Evolutionary conservation across 2,888 invertebrate genomes (phyloP).

Genomic region (Amiota minor): DNA sequence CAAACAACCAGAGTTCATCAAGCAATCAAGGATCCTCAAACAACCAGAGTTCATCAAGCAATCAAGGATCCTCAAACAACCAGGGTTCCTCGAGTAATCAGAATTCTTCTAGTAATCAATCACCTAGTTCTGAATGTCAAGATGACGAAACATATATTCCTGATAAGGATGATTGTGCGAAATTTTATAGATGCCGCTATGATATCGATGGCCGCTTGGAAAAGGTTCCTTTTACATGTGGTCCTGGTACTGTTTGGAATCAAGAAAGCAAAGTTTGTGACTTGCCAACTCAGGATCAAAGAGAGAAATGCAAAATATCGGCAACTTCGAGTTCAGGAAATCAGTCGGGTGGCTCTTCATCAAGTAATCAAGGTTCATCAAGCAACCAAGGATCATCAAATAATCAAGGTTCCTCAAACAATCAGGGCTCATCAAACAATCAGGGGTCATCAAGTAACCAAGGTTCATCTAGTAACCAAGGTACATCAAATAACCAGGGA

Average conservation of each 20-base stretch:
- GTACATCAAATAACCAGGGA: slow-evolving; percentile 22
- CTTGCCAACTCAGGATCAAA: slow-evolving; percentile 66
- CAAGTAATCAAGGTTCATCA: slow-evolving; percentile 47
- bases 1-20: slow-evolving; percentile 41
- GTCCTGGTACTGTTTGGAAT: slow-evolving; percentile 77
- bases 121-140: slow-evolving; percentile 59
- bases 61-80: slow-evolving; percentile 40
- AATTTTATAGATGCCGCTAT: slow-evolving; percentile 77
- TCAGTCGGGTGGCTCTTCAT: slow-evolving; percentile 8
- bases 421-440: slow-evolving; percentile 38
- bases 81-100: slow-evolving; percentile 42
- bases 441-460: slow-evolving; percentile 34
- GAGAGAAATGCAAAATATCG: slow-evolving; percentile 56
- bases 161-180: slow-evolving; percentile 75
- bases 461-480: slow-evolving; percentile 35
- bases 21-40: slow-evolving; percentile 43
- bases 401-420: slow-evolving; percentile 40
- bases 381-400: slow-evolving; percentile 38
- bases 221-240: slow-evolving; percentile 76
- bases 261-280: slow-evolving; percentile 76
- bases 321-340: slow-evolving; percentile 39
- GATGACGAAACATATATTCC: slow-evolving; percentile 73
- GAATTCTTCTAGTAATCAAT: slow-evolving; percentile 37
- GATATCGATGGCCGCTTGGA: slow-evolving; percentile 73
- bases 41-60: slow-evolving; percentile 39